Base-by-base conservation (phyloP, 2,888 invertebrate genomes). In the Spodoptera littoralis region DNA sequence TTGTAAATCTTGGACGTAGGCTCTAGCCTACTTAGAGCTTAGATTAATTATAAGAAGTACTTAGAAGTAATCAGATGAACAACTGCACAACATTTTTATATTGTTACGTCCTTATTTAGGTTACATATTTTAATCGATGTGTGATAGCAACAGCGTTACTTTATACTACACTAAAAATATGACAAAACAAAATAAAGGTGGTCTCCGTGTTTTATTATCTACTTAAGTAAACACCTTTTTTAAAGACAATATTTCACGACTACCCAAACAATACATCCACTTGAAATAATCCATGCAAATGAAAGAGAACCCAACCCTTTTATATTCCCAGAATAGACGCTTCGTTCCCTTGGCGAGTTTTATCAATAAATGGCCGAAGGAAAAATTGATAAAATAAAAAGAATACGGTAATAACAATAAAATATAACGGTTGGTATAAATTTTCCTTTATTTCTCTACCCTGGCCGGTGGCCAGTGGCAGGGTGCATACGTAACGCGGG, bases 341-440 rank as follows among this genome's bases (percentile, higher is more conserved):
- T 51, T 51, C 69, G 52, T 67, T 71, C 71, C 79, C 79, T 50
- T 45, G 60, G 60, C 65, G 75, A 72, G 67, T 72, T 73, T 68
- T 76, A 78, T 81, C 79, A 79, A 79, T 78, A 80, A 71, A 67
- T 62, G 62, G 80, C 70, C 79, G 72, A 79, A 80, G 76, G 83
- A 84, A 87, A 83, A 87, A 84, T 87, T 88, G 88, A 90, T 90
- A 90, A 88, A 89, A 91, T 87, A 87, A 85, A 87, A 84, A 78
- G 77, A 79, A 81, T 81, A 81, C 70, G 74, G 88, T 84, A 85
- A 91, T 92, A 92, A 91, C 91, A 91, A 91, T 92, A 92, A 92
- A 92, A 90, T 84, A 92, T 91, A 92, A 91, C 90, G 87, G 88
- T 89, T 87, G 85, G 73, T 72, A 79, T 79, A 79, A 79, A 90